Percentiles rank a stretch among this genome's conserved stretches.
Evolutionary conservation across 53 echinoderm and acorn worm species (phyloP).

Genomic region (Luidia sarsii): DNA sequence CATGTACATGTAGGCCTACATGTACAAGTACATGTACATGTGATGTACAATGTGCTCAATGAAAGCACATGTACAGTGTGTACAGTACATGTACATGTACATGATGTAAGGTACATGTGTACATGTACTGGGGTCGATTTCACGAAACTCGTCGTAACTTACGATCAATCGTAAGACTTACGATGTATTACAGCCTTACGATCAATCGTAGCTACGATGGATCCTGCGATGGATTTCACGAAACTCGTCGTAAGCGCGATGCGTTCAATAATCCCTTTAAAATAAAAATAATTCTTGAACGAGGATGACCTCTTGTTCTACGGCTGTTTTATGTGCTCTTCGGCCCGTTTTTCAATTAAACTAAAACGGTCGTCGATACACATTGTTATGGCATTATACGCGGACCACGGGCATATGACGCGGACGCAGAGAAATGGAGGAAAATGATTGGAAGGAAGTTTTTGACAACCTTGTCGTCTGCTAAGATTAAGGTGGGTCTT

Average conservation of each 20-base stretch:
- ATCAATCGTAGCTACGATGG: conserved; percentile 19
- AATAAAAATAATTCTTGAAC: neutral
- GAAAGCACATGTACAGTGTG: too few species aligned
- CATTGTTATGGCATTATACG: neutral
- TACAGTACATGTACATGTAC: neutral
- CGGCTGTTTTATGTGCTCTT: neutral
- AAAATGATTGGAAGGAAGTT: conserved; percentile 2
- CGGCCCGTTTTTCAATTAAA: neutral
- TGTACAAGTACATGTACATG: too few species aligned
- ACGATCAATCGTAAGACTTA: too few species aligned
- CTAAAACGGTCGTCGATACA: neutral
- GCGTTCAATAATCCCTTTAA: neutral
- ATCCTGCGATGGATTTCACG: too few species aligned
- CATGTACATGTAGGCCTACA: too few species aligned
- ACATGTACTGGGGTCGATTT: conserved; percentile 8
- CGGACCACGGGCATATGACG: too few species aligned
- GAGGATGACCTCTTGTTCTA: neutral
- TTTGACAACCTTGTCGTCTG: too few species aligned
- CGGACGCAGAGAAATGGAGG: neutral
- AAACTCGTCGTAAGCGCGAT: too few species aligned
- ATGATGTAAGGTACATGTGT: neutral
- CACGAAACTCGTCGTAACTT: conserved; percentile 5
- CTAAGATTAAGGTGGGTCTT: too few species aligned
- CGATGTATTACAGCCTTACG: neutral
- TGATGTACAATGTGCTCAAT: neutral